Base-by-base conservation (phyloP, 2,888 invertebrate genomes). In the Phengaris alcon region DNA sequence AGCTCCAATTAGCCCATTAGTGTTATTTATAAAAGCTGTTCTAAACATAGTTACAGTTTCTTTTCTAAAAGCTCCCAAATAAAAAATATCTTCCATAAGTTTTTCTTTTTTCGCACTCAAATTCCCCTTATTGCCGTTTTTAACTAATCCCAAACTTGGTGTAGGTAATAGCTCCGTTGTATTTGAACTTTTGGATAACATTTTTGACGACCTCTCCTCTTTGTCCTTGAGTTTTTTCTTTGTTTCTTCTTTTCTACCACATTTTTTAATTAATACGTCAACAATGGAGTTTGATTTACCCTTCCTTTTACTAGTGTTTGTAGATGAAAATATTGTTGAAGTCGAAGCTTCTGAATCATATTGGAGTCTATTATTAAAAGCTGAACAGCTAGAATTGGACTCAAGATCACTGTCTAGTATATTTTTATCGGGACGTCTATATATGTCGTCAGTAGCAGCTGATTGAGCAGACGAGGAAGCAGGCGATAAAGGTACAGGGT, bases 401-500 rank as follows among this genome's bases (percentile, higher is more conserved):
- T 96, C 96, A 55, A 94, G 87, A 82, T 96, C 96, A 83, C 95
- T 96, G 80, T 95, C 95, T 73, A 94, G 86, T 52, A 90, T 90
- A 76, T 93, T 83, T 83, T 94, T 94, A 75, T 93, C 93, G 57
- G 85, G 90, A 69, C 92, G 88, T 77, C 93, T 87, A 77, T 88
- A 93, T 57, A 93, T 80, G 81, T 94, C 94, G 83, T 96, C 95
- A 79, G 95, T 94, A 59, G 95, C 92, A 73, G 90, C 95, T 77
- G 95, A 94, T 22, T 94, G 93, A 57, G 89, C 94, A 0, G 95
- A 95, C 3, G 95, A 95, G 5, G 95, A 93, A 0, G 95, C 95
- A 5, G 96, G 96, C n/a, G 96, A 96, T 52, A 95, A 94, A 6
- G 96, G 96, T 82, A 95, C 95, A 1, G 96, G 95, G 82, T 97